phyloP scores from a whole-genome alignment of 2,797 vertebrate genomes.

The Sebastiscus tertius region DNA sequence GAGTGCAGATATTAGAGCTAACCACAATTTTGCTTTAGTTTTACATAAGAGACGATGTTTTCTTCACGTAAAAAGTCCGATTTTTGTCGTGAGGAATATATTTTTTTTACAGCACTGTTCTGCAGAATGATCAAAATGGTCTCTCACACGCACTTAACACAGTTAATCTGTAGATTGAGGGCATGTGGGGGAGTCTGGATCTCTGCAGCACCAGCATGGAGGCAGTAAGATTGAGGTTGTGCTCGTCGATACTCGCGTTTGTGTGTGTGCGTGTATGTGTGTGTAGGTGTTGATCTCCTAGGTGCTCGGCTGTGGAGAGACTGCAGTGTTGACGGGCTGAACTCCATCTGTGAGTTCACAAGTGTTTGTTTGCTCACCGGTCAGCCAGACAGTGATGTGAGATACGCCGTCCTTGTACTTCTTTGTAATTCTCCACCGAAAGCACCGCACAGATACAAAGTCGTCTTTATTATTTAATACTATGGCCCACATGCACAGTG shows the following conservation, averaged over 20 bases:
- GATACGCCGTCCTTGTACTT: neutral
- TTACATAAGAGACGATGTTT: neutral
- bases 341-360: constrained; percentile 38
- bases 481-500: neutral
- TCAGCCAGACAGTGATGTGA: constrained; percentile 20
- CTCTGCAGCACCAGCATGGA: constrained; percentile 11
- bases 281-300: constrained; percentile 36
- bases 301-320: constrained; percentile 22
- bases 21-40: neutral
- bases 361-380: constrained; percentile 14
- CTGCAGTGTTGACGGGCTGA: constrained; percentile 15
- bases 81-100: neutral
- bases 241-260: neutral
- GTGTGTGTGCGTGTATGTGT: constrained; percentile 17
- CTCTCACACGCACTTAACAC: constrained; percentile 4
- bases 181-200: constrained; percentile 43
- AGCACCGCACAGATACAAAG: neutral
- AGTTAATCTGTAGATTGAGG: constrained; percentile 45
- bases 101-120: neutral
- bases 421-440: constrained; percentile 7
- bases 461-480: constrained; percentile 7
- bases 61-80: neutral
- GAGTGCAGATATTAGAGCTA: neutral
- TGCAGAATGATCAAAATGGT: neutral
- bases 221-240: constrained; percentile 34